A percentile compares a stretch with the other conserved stretches of the same genome.
Evolutionary conservation across 2,888 invertebrate genomes (phyloP).

Genomic region (Apamea anceps): DNA sequence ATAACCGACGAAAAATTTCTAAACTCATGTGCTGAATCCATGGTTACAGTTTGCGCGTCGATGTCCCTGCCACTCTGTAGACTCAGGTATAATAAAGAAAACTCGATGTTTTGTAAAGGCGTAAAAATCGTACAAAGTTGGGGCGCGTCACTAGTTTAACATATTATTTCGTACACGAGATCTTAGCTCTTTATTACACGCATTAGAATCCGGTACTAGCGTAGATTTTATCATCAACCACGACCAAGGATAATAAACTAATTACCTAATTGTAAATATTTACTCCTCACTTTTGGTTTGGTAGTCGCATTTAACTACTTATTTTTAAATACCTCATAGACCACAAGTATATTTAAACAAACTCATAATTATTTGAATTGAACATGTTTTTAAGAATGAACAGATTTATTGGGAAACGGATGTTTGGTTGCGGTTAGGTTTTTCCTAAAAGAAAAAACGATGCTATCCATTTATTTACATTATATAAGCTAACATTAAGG

Average conservation of each 20-base stretch:
- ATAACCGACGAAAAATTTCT: too few species aligned
- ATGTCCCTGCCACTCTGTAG: not conserved
- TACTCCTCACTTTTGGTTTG: conserved; percentile 12
- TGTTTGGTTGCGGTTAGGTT: not conserved
- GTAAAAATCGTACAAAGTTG: not conserved
- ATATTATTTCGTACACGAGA: conserved; percentile 1
- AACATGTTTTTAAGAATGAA: not conserved
- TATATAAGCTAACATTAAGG: too few species aligned
- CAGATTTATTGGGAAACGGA: conserved; percentile 3
- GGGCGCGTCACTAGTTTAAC: not conserved
- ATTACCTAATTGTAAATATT: conserved; percentile 23
- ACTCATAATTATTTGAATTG: not conserved
- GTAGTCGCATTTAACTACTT: not conserved
- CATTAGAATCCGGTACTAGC: conserved; percentile 8
- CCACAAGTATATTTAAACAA: conserved; percentile 5
- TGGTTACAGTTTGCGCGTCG: too few species aligned
- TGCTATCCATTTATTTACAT: too few species aligned
- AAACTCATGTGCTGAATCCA: too few species aligned
- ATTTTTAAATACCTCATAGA: conserved; percentile 3
- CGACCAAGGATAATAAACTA: conserved; percentile 15
- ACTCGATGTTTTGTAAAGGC: not conserved
- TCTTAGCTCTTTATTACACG: not conserved
- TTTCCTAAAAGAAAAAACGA: not conserved
- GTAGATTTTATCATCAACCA: conserved; percentile 30
- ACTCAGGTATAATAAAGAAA: not conserved